These are phyloP conservation scores for Cnemophilus loriae DNA, from an alignment of 2,113 vertebrate species.

Conservation along the genomic window DNA sequence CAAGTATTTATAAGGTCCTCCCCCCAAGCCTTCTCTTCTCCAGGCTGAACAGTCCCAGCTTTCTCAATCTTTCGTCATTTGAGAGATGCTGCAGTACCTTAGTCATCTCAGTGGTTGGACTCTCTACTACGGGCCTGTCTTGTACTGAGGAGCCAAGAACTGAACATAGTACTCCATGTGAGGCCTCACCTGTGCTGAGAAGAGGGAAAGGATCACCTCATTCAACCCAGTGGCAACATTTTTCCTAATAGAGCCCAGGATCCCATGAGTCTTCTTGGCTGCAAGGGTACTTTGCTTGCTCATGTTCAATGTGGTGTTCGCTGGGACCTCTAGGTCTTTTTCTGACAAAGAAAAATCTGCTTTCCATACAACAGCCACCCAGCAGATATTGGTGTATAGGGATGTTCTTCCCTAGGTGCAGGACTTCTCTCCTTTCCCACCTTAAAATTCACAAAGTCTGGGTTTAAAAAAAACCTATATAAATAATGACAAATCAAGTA, in stretches of 20 bases:
- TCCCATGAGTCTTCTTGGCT: background rate
- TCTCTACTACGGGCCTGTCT: background rate
- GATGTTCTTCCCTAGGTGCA: background rate
- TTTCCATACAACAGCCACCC: background rate
- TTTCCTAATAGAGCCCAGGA: background rate
- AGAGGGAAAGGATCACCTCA: background rate
- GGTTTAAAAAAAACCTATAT: background rate
- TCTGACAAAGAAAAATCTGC: background rate
- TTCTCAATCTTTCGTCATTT: background rate
- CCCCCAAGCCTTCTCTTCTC: background rate
- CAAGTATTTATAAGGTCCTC: background rate
- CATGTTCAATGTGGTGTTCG: fast-evolving
- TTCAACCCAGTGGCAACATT: background rate
- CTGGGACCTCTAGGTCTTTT: background rate
- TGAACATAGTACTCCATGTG: no score
- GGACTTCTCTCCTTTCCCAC: background rate
- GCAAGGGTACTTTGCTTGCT: background rate
- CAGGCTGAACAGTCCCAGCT: background rate
- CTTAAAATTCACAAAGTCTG: background rate
- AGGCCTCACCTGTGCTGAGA: background rate
- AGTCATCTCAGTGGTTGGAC: background rate
- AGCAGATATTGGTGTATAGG: background rate
- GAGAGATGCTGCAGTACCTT: background rate
- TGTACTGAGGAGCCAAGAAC: background rate
- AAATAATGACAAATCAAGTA: background rate